Conservation (phyloP, 1,140 invertebrate genomes). For the Drosophila kurseongensis region DNA sequence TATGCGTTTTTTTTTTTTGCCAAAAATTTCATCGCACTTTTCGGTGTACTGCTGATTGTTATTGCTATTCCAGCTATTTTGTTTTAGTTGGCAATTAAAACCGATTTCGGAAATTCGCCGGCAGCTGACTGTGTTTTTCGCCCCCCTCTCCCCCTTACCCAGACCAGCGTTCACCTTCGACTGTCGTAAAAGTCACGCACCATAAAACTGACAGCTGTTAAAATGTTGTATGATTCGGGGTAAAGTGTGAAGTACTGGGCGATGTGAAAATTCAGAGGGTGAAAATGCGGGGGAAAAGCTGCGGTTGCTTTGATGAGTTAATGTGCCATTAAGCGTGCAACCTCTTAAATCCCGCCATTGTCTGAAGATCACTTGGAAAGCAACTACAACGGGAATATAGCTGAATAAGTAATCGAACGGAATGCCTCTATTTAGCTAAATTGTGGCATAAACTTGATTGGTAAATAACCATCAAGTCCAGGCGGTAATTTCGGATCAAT, state of each 20-base stretch:
- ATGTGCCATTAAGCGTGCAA: conserved; percentile 65
- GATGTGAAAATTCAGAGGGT: not conserved
- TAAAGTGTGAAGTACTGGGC: conserved; percentile 6
- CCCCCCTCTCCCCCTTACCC: not conserved
- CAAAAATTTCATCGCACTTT: conserved; percentile 60
- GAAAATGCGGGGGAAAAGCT: conserved; percentile 10
- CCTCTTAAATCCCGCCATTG: conserved; percentile 44
- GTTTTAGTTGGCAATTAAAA: conserved; percentile 81
- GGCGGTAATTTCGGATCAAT: conserved; percentile 5
- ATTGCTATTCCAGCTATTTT: conserved; percentile 60
- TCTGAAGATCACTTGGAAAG: conserved; percentile 21
- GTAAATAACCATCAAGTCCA: conserved; percentile 9
- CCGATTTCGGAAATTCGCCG: conserved; percentile 74
- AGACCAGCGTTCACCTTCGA: conserved; percentile 16
- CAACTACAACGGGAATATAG: conserved; percentile 22
- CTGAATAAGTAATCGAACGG: conserved; percentile 24
- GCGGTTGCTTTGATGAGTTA: conserved; percentile 68
- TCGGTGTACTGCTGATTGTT: conserved; percentile 60
- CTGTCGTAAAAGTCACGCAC: conserved; percentile 80
- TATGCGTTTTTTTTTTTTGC: conserved; percentile 47
- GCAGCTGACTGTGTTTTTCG: conserved; percentile 19
- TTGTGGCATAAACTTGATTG: conserved; percentile 18
- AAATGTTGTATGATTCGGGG: conserved; percentile 58
- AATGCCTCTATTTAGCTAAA: conserved; percentile 34
- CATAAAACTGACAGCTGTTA: conserved; percentile 82